A percentile compares a stretch with the other conserved stretches of the same genome.
Conservation (phyloP, 2,797 vertebrate species). For the Eulemur albifrons region DNA sequence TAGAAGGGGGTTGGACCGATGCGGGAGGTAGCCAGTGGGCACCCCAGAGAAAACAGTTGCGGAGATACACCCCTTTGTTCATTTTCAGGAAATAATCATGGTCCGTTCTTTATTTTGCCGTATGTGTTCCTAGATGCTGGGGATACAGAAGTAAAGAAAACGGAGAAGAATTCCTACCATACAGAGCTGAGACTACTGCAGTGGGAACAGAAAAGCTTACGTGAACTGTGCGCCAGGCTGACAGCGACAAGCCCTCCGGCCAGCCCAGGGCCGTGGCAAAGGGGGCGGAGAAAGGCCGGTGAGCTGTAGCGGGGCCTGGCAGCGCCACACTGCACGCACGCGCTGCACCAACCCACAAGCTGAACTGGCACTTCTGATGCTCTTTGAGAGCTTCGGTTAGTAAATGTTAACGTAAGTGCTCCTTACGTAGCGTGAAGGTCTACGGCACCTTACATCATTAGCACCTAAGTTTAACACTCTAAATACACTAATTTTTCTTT, state of each 20-base stretch:
- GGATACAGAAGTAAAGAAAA: neutral
- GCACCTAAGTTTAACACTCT: neutral
- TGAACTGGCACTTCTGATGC: neutral
- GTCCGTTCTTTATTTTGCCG: neutral
- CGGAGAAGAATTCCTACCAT: neutral
- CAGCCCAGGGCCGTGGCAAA: fast-evolving
- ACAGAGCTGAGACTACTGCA: neutral
- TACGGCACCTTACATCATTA: fast-evolving
- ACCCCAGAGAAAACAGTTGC: neutral
- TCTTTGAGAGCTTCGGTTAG: fast-evolving
- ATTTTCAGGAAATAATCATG: neutral
- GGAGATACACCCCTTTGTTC: neutral
- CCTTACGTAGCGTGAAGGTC: neutral
- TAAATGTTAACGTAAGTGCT: too few relatives aligned
- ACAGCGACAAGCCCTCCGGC: fast-evolving
- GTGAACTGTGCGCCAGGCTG: fast-evolving
- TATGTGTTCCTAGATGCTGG: neutral
- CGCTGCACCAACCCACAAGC: too few relatives aligned
- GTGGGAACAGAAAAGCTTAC: neutral
- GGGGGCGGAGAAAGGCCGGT: too few relatives aligned
- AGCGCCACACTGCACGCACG: too few relatives aligned
- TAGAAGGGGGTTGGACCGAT: too few relatives aligned
- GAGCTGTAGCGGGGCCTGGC: fast-evolving
- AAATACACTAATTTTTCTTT: neutral
- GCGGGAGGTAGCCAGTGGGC: fast-evolving